Percentiles rank a stretch among this genome's conserved stretches.
phyloP scores from a whole-genome alignment of 2,797 vertebrate species.

The Otolemur crassicaudatus region DNA sequence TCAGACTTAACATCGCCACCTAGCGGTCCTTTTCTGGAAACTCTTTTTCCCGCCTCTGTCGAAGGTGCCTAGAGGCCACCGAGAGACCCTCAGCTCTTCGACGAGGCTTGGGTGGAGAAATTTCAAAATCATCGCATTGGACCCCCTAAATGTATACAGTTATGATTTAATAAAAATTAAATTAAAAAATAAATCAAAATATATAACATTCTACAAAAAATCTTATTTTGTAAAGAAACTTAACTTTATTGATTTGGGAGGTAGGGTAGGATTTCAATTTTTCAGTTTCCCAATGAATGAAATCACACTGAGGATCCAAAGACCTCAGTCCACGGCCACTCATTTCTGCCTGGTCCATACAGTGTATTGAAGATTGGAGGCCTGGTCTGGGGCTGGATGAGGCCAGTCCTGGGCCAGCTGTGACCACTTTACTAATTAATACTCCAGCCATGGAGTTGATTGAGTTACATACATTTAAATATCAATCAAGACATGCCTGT shows the following conservation, averaged over 20 bases:
- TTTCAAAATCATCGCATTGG: not conserved
- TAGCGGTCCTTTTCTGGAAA: conserved; percentile 34
- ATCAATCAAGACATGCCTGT: not conserved
- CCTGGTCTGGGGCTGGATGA: not conserved
- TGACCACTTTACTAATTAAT: not conserved
- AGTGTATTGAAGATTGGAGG: not conserved
- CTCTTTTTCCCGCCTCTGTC: not conserved
- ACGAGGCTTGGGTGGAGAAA: not conserved
- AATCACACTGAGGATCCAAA: not conserved
- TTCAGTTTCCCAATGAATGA: not conserved
- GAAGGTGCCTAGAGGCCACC: rapidly evolving
- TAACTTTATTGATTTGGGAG: not conserved
- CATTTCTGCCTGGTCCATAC: not conserved
- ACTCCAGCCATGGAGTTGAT: rapidly evolving
- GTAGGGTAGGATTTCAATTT: not conserved
- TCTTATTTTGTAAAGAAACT: not conserved
- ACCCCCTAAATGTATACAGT: no score
- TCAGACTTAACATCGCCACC: conserved; percentile 61
- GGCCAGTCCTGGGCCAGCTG: not conserved
- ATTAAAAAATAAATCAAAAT: no score
- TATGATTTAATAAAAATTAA: no score
- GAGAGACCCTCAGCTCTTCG: not conserved
- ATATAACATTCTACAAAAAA: no score
- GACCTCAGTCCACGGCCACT: not conserved
- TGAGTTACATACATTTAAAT: no score